Conservation (phyloP, 2,888 invertebrate genomes). For the Agriotes lineatus region DNA sequence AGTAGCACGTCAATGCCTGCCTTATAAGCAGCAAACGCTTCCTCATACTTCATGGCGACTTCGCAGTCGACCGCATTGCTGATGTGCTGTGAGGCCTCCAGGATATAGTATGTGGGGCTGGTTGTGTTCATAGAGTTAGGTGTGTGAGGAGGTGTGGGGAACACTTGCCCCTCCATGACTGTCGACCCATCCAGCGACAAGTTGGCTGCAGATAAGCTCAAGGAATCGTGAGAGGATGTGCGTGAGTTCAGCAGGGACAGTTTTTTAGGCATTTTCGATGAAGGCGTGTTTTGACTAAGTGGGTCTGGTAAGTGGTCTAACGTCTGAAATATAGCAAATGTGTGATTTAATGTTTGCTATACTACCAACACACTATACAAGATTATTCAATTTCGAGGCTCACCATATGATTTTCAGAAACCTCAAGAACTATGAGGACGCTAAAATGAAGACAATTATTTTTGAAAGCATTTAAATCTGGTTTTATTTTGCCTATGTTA, state of each 20-base stretch:
- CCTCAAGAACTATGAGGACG: too few species aligned
- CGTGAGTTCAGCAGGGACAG: conserved; percentile 18
- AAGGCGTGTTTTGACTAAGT: conserved; percentile 26
- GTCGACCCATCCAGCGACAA: conserved; percentile 37
- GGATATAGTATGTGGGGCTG: conserved; percentile 55
- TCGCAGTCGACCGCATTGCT: conserved; percentile 67
- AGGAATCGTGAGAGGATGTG: conserved; percentile 37
- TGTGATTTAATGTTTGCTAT: too few species aligned
- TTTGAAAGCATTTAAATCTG: too few species aligned
- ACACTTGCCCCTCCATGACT: conserved; percentile 52
- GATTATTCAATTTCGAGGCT: too few species aligned
- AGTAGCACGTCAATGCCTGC: conserved; percentile 82
- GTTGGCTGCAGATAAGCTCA: conserved; percentile 38
- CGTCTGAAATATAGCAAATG: too few species aligned
- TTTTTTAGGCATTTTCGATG: conserved; percentile 31
- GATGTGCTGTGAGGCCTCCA: conserved; percentile 59
- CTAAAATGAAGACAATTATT: too few species aligned
- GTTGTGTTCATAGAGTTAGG: conserved; percentile 43
- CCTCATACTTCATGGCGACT: conserved; percentile 76
- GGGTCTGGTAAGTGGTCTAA: conserved; percentile 41
- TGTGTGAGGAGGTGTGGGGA: conserved; percentile 53
- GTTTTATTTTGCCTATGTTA: too few species aligned
- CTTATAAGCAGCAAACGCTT: conserved; percentile 84
- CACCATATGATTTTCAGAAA: too few species aligned
- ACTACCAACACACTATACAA: too few species aligned